Percentiles rank a stretch among this genome's conserved stretches.
These are phyloP conservation scores for Charaxes varanes DNA, from an alignment of 1,140 invertebrate genomes.

Conservation along the genomic window DNA sequence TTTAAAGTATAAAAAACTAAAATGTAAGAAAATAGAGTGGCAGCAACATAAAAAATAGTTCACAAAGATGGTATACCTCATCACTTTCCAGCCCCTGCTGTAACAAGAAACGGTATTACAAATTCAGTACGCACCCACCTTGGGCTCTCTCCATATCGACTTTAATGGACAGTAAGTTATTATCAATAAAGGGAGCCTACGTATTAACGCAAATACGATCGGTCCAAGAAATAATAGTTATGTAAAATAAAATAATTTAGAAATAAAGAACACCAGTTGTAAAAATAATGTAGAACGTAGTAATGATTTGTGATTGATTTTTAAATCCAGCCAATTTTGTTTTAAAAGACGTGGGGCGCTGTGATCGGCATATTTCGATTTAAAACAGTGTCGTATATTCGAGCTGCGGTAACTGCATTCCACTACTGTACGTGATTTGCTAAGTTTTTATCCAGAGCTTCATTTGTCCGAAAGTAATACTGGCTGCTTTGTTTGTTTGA, in stretches of 20 bases:
- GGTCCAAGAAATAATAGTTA: constrained; percentile 15
- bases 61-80: constrained; percentile 82
- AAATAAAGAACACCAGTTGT: constrained; percentile 19
- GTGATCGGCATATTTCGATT: constrained; percentile 41
- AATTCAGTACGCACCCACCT: constrained; percentile 72
- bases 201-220: no score
- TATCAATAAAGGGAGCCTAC: constrained; percentile 12
- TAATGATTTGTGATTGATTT: constrained; percentile 2
- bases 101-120: constrained; percentile 77
- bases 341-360: constrained; percentile 35
- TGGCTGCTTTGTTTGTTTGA: constrained; percentile 15
- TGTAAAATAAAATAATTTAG: constrained; percentile 29
- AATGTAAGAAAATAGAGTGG: constrained; percentile 66
- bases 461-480: constrained; percentile 63
- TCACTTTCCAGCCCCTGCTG: constrained; percentile 91
- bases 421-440: constrained; percentile 52
- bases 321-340: constrained; percentile 25
- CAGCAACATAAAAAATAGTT: constrained; percentile 73
- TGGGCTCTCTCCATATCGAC: constrained; percentile 50
- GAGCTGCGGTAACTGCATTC: constrained; percentile 61
- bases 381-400: constrained; percentile 41
- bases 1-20: constrained; percentile 64
- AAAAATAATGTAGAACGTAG: constrained; percentile 11
- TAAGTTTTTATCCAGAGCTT: constrained; percentile 47
- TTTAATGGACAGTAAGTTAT: constrained; percentile 30